These are phyloP conservation scores for Daboia siamensis DNA, from an alignment of 2,113 vertebrate species.

Conservation along the genomic window DNA sequence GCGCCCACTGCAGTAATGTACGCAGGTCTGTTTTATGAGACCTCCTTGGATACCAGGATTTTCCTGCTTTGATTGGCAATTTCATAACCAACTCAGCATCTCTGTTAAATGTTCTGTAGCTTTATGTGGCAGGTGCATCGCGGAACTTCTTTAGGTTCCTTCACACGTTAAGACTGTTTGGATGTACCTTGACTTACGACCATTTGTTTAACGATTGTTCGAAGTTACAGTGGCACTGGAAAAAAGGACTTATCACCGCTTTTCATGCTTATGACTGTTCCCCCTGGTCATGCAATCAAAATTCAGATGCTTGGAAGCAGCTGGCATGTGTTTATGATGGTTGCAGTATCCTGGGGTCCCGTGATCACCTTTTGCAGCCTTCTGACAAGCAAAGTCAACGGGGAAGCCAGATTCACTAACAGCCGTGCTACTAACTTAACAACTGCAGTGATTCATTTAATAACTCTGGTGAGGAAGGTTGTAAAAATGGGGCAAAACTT, in stretches of 20 bases:
- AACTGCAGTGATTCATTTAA: background rate
- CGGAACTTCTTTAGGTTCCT: background rate
- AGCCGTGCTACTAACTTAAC: background rate
- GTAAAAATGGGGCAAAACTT: background rate
- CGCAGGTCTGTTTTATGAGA: constrained; percentile 63
- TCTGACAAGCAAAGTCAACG: background rate
- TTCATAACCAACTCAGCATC: background rate
- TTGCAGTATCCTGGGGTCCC: background rate
- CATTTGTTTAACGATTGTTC: background rate
- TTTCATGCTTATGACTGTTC: background rate
- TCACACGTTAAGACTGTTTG: background rate
- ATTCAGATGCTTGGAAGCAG: background rate
- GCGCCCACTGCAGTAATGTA: constrained; percentile 70
- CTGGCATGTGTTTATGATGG: background rate
- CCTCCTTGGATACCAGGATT: constrained; percentile 17
- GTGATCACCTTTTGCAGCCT: background rate
- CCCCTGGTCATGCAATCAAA: background rate
- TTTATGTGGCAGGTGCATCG: constrained; percentile 47
- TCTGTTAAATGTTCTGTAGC: background rate
- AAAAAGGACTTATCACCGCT: background rate
- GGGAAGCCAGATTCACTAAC: background rate
- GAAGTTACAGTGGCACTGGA: background rate
- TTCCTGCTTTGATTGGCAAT: constrained; percentile 17
- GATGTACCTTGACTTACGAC: background rate
- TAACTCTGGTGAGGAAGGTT: background rate